Evolutionary conservation across 2,888 invertebrate species (phyloP).

Genomic region (Dysmachus trigonus): DNA sequence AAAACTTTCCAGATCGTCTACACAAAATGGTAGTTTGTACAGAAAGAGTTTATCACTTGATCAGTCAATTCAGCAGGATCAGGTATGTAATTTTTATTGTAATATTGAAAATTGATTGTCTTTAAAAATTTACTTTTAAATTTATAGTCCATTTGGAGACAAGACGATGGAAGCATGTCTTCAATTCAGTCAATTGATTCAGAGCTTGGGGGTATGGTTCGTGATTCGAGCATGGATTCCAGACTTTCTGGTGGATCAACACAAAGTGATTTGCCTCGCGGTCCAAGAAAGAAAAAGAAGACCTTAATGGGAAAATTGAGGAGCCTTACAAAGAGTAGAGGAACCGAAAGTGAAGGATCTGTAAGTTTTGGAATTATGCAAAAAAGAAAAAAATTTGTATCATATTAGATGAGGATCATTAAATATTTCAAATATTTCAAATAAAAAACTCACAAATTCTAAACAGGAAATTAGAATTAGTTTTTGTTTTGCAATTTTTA

Average conservation of each 20-base stretch:
- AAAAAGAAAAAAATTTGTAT: background rate
- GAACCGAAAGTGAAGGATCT: constrained; percentile 64
- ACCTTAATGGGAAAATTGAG: constrained; percentile 85
- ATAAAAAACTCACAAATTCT: too few species aligned
- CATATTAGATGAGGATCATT: background rate
- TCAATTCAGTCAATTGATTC: constrained; percentile 83
- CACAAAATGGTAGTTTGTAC: constrained; percentile 68
- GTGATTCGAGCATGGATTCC: constrained; percentile 83
- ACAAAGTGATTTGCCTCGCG: constrained; percentile 79
- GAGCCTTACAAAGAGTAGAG: constrained; percentile 82
- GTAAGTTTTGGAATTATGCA: constrained; percentile 53
- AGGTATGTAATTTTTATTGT: constrained; percentile 54
- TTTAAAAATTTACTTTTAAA: constrained; percentile 32
- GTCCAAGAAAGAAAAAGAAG: constrained; percentile 79
- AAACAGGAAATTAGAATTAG: too few species aligned
- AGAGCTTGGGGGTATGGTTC: constrained; percentile 71
- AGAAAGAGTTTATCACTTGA: constrained; percentile 78
- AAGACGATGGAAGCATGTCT: constrained; percentile 83
- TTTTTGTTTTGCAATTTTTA: too few species aligned
- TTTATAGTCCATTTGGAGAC: constrained; percentile 80
- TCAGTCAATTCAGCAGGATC: constrained; percentile 68
- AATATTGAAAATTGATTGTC: background rate
- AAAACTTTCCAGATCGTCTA: constrained; percentile 58
- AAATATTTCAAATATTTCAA: too few species aligned
- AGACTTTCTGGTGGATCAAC: constrained; percentile 85